A percentile compares a stretch with the other conserved stretches of the same genome.
phyloP scores from a whole-genome alignment of 2,113 vertebrate species.

The Pterophyllum scalare region DNA sequence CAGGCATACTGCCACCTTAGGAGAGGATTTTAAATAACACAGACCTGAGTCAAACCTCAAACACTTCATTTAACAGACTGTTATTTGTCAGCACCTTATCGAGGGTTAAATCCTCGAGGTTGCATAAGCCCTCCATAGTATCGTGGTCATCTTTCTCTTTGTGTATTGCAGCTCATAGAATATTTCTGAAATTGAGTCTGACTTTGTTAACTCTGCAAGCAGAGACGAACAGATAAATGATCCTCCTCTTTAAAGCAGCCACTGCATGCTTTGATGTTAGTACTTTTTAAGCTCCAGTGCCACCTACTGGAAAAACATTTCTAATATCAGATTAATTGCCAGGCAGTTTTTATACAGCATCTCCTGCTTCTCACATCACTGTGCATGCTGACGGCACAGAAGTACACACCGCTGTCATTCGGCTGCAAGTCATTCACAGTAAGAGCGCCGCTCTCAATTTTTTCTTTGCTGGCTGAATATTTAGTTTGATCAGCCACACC shows the following conservation, averaged over 20 bases:
- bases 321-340: neutral
- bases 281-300: constrained; percentile 28
- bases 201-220: no score
- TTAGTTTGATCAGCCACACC: neutral
- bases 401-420: neutral
- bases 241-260: neutral
- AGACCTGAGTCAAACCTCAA: no score
- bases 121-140: no score
- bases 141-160: no score
- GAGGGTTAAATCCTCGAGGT: no score
- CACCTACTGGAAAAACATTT: constrained; percentile 45
- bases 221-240: no score
- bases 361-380: constrained; percentile 28
- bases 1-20: rapidly evolving
- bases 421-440: constrained; percentile 40
- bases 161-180: no score
- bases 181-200: no score
- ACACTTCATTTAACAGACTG: no score
- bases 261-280: neutral
- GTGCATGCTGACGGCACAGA: constrained; percentile 54
- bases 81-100: no score
- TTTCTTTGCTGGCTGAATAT: constrained; percentile 37
- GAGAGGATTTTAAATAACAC: no score
- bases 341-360: constrained; percentile 30
- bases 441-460: neutral